These are phyloP conservation scores for Tetraneura akinire DNA, from an alignment of 1,140 invertebrate genomes.

Conservation along the genomic window DNA sequence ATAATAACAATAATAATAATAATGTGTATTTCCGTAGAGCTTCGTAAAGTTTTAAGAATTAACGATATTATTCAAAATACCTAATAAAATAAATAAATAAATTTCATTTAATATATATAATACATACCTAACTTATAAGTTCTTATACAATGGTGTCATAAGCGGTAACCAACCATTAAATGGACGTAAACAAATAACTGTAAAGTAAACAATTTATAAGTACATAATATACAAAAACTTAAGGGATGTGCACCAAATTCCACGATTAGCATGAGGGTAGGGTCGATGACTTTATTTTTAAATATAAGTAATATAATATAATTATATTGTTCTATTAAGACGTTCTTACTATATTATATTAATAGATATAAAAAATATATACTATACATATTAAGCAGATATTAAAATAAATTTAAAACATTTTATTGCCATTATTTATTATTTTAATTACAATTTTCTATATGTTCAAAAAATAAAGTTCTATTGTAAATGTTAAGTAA, in stretches of 20 bases:
- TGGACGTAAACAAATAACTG: too few relatives aligned
- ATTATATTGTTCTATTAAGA: constrained; percentile 15
- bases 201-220: constrained; percentile 2
- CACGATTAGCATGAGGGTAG: neutral
- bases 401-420: too few relatives aligned
- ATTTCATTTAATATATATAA: too few relatives aligned
- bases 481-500: neutral
- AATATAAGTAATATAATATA: neutral
- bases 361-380: too few relatives aligned
- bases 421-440: neutral
- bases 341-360: neutral
- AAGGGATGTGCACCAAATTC: constrained; percentile 22
- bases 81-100: too few relatives aligned
- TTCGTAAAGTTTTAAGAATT: constrained; percentile 27
- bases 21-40: constrained; percentile 33
- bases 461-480: neutral
- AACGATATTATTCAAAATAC: too few relatives aligned
- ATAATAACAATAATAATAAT: neutral
- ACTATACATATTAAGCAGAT: too few relatives aligned
- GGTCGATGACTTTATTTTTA: neutral
- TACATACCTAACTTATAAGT: neutral
- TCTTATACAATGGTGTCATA: constrained; percentile 8
- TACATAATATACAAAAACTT: neutral
- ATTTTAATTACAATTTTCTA: neutral
- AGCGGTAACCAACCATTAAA: constrained; percentile 12